A percentile compares a stretch with the other conserved stretches of the same genome.
Evolutionary conservation across 2,888 invertebrate species (phyloP).

Genomic region (Agrochola lota): DNA sequence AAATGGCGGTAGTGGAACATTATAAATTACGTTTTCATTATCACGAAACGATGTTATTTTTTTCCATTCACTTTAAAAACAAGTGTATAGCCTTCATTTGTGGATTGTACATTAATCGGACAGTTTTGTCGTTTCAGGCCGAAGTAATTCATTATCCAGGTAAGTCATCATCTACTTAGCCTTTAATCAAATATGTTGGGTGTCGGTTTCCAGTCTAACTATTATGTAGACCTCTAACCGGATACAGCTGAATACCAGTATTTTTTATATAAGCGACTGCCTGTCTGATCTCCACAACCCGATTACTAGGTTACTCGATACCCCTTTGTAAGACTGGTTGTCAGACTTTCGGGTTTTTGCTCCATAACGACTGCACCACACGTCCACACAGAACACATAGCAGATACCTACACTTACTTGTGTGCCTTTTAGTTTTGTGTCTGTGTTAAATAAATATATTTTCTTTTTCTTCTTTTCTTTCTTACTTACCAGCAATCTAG

Average conservation of each 20-base stretch:
- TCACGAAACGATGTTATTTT: not conserved
- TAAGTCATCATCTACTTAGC: not conserved
- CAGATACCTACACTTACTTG: not conserved
- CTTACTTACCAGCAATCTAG: no score
- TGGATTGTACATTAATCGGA: not conserved
- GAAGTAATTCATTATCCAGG: not conserved
- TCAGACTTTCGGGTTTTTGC: not conserved
- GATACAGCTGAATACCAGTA: not conserved
- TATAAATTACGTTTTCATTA: not conserved
- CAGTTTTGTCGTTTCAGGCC: not conserved
- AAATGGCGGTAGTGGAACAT: slow-evolving; percentile 25
- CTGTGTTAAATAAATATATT: no score
- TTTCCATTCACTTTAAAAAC: not conserved
- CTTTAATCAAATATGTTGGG: not conserved
- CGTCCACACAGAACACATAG: not conserved
- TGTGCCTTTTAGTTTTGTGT: no score
- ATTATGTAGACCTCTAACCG: no score
- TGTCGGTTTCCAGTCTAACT: not conserved
- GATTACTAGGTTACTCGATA: not conserved
- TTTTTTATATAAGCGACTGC: no score
- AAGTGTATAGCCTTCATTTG: no score
- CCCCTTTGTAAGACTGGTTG: not conserved
- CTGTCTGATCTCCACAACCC: no score
- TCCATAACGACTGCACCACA: not conserved
- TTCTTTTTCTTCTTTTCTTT: no score